Conservation (phyloP, 2,888 invertebrate genomes). For the Mesorhabditis spiculigera region DNA sequence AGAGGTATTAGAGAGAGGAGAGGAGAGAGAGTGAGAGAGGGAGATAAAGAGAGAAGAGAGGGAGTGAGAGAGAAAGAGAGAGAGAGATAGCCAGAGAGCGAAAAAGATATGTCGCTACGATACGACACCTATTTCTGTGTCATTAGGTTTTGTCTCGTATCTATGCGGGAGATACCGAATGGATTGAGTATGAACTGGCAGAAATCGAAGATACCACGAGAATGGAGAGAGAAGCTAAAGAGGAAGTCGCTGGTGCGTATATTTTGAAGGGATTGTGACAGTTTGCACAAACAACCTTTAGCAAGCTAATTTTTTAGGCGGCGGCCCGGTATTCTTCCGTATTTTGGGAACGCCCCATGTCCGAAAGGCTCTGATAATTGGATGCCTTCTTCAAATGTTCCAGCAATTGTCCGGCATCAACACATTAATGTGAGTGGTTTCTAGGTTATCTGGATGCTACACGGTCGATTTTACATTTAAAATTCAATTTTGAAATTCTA, state of each 20-base stretch:
- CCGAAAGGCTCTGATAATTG: constrained; percentile 61
- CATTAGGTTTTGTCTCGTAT: constrained; percentile 3
- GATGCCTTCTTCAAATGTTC: constrained; percentile 63
- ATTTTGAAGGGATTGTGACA: not conserved
- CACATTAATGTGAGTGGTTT: not conserved
- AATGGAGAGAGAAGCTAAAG: constrained; percentile 11
- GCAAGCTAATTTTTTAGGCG: constrained; percentile 10
- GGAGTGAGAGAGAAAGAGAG: not conserved
- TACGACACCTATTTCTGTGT: not conserved
- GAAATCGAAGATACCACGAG: constrained; percentile 24
- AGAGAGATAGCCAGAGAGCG: too few relatives aligned
- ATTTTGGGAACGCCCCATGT: constrained; percentile 39
- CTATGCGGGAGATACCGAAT: constrained; percentile 21
- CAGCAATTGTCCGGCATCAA: constrained; percentile 63
- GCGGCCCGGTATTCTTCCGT: constrained; percentile 13
- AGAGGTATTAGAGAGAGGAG: constrained; percentile 14
- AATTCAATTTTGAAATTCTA: too few relatives aligned
- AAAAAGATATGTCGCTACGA: too few relatives aligned
- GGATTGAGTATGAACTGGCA: constrained; percentile 30
- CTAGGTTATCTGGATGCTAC: not conserved
- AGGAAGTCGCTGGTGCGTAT: not conserved
- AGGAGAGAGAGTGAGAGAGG: not conserved
- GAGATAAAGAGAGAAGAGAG: too few relatives aligned
- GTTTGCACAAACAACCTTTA: not conserved
- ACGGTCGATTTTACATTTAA: not conserved